Evolutionary conservation across 2,113 vertebrate genomes (phyloP).

Genomic region (Chloropsis cyanopogon): DNA sequence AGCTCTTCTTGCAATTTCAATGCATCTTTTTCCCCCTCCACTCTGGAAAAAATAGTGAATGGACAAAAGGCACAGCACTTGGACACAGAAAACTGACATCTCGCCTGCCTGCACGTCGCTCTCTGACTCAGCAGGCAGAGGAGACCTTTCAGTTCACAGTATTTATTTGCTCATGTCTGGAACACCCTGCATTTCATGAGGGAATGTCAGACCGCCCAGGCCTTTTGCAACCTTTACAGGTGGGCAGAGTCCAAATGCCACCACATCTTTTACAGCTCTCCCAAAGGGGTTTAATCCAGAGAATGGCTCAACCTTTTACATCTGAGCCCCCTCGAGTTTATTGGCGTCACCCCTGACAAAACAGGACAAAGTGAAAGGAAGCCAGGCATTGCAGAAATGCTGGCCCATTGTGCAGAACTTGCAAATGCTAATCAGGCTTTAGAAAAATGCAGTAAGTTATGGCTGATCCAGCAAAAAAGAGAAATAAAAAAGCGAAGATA

Average conservation of each 20-base stretch:
- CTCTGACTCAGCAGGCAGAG: not conserved
- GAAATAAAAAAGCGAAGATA: not conserved
- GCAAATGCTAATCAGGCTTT: not conserved
- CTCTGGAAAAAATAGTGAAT: not conserved
- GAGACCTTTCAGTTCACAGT: not conserved
- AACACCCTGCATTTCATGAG: not conserved
- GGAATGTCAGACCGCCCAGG: not conserved
- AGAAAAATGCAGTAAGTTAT: conserved; percentile 6
- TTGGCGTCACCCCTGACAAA: not conserved
- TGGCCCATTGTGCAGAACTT: not conserved
- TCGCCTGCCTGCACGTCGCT: not conserved
- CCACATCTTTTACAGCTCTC: not conserved
- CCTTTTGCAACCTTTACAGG: not conserved
- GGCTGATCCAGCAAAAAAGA: conserved; percentile 28
- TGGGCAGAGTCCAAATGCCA: not conserved
- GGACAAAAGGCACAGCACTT: not conserved
- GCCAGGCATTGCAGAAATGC: conserved; percentile 2
- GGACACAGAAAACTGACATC: not conserved
- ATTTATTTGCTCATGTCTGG: not conserved
- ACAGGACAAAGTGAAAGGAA: not conserved
- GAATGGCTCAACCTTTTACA: not conserved
- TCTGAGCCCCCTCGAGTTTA: not conserved
- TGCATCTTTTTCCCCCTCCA: not conserved
- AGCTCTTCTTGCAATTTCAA: not conserved
- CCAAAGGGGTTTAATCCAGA: not conserved